Base-by-base conservation (phyloP, 2,797 vertebrate genomes). In the Phoxinus dragarum region DNA sequence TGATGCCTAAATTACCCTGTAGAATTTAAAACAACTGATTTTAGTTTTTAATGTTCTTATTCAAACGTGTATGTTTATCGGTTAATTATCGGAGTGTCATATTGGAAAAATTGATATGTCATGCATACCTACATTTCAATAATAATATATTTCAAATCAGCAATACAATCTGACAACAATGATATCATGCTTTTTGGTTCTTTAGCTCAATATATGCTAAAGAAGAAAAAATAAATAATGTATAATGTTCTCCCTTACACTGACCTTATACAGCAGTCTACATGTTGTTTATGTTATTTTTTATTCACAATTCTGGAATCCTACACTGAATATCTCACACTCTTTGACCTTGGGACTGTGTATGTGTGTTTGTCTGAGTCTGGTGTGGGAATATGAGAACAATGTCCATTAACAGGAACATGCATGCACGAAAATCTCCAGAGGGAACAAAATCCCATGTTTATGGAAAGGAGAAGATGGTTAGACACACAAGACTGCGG, bases 301-400 rank as follows among this genome's bases (percentile, higher is more conserved):
- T 40, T 49, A 44, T n/a, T 27, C 11, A 66, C 36, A 76, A 19
- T 61, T 40, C 44, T 74, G 64, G 10, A 77, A 56, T 84, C 82
- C 11, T 56, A 27, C 23, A 5, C 73, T 77, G 47, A 68, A 68
- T 64, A 16, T 77, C 82, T 84, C 82, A 77, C 73, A 56, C 36
- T 69, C 47, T 69, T 77, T 84, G 73, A 77, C 73, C 73, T 77
- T 77, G 47, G 42, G 34, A 27, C 12, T 23, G 82, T 66, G 81
- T n/a, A 8, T 0, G 1, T 61, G 2, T 77, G 56, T 61, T 42
- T 61, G 77, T 80, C 42, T 44, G 54, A 27, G 64, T 67, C 40
- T 80, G 79, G 5, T 71, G 67, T 49, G 74, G 71, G 68, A 72
- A 64, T 75, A 14, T 67, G 59, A 80, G 64, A 67, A 69, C 54